Evolutionary conservation across 2,797 vertebrate species (phyloP).

Genomic region (Podargus strigoides): DNA sequence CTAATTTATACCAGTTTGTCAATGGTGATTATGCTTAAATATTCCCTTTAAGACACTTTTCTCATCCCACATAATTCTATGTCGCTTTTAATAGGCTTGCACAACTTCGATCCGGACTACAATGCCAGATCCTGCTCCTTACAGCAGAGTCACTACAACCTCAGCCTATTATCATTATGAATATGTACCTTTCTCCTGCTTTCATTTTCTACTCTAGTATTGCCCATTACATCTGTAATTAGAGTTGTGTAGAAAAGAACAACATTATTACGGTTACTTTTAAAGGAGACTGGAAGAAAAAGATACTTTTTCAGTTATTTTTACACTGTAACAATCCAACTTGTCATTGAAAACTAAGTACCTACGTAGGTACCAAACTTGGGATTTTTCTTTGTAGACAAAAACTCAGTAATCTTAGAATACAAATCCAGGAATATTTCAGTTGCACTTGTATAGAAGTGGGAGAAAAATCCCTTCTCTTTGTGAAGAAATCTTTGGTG

Average conservation of each 20-base stretch:
- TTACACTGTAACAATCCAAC: background rate
- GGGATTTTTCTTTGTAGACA: background rate
- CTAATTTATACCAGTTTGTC: background rate
- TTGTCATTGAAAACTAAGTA: background rate
- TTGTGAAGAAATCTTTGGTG: background rate
- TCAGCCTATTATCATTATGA: background rate
- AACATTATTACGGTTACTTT: background rate
- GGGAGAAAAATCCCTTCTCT: background rate
- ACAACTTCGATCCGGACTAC: background rate
- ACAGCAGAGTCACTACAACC: background rate
- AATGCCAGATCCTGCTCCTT: background rate
- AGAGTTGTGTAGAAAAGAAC: background rate
- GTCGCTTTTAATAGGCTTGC: background rate
- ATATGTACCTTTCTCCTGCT: background rate
- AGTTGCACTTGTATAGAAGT: background rate
- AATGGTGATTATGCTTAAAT: background rate
- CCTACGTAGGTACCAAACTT: too few species aligned
- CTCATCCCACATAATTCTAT: background rate
- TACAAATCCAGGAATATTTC: background rate
- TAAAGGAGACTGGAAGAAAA: background rate
- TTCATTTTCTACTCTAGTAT: background rate
- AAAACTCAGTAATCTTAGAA: background rate
- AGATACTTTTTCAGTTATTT: background rate
- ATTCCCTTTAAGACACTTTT: background rate
- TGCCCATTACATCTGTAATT: background rate